phyloP scores from a whole-genome alignment of 1,140 invertebrate species.

The Atta colombica region DNA sequence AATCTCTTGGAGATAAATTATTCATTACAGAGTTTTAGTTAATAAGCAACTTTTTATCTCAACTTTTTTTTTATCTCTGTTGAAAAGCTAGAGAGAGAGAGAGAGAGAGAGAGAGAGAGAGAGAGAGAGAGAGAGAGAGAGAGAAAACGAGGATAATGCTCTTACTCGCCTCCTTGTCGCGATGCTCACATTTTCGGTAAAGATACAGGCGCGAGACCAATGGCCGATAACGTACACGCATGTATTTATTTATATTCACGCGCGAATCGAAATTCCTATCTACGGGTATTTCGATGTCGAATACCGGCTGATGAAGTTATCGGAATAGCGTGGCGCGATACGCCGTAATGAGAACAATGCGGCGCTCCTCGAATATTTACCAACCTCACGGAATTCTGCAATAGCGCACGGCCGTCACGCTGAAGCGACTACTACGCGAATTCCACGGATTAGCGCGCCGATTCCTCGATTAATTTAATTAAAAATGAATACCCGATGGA shows the following conservation, averaged over 20 bases:
- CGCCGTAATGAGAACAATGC: slow-evolving; percentile 66
- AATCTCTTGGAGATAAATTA: slow-evolving; percentile 28
- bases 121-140: background rate
- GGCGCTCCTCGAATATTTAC: slow-evolving; percentile 65
- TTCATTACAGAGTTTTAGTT: slow-evolving; percentile 25
- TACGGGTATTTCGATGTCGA: slow-evolving; percentile 58
- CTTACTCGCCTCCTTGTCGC: background rate
- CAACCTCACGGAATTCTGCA: slow-evolving; percentile 62
- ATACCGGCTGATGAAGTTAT: slow-evolving; percentile 66
- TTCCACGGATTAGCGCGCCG: slow-evolving; percentile 57
- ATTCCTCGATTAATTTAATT: slow-evolving; percentile 62
- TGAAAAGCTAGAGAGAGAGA: background rate
- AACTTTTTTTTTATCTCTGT: background rate
- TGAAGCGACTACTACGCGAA: slow-evolving; percentile 60
- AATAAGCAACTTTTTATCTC: slow-evolving; percentile 22
- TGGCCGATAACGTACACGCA: background rate
- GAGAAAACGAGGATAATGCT: background rate
- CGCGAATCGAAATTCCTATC: slow-evolving; percentile 51
- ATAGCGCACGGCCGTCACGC: slow-evolving; percentile 54
- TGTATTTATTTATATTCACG: slow-evolving; percentile 56
- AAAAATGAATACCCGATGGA: slow-evolving; percentile 49
- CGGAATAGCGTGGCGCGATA: slow-evolving; percentile 62
- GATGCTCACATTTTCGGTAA: background rate
- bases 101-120: background rate
- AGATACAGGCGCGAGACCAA: background rate